Conservation (phyloP, 2,888 invertebrate species). For the Diogma glabrata region DNA sequence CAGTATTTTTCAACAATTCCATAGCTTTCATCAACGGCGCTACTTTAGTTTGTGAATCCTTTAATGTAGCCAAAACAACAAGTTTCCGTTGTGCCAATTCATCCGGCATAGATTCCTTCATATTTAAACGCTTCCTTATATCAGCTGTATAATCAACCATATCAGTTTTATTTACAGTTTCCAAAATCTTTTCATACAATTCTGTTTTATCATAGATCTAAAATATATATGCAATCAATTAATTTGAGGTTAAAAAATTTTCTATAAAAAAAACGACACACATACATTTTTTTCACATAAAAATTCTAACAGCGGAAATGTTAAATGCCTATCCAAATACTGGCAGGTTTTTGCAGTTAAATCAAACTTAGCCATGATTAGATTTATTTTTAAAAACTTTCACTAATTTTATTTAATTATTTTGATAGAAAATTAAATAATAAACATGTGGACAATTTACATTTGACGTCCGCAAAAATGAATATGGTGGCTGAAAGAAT, state of each 20-base stretch:
- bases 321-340: conserved; percentile 93
- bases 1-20: conserved; percentile 81
- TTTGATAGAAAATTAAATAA: background rate
- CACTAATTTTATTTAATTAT: conserved; percentile 1
- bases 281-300: conserved; percentile 89
- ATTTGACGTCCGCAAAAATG: conserved; percentile 7
- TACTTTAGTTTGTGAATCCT: conserved; percentile 75
- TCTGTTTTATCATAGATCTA: conserved; percentile 93
- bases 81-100: conserved; percentile 43
- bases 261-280: too few relatives aligned
- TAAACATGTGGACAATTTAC: conserved; percentile 4
- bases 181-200: conserved; percentile 82
- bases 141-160: conserved; percentile 99
- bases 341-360: conserved; percentile 86
- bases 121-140: conserved; percentile 76
- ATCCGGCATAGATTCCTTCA: conserved; percentile 72
- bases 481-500: background rate
- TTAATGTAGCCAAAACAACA: conserved; percentile 75
- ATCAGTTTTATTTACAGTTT: conserved; percentile 92
- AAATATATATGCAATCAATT: background rate
- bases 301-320: conserved; percentile 94
- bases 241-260: conserved; percentile 2
- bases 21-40: conserved; percentile 81
- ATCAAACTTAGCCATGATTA: conserved; percentile 51
- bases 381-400: conserved; percentile 5